Evolutionary conservation across 2,113 vertebrate genomes (phyloP).

Genomic region (Petroica traversi): DNA sequence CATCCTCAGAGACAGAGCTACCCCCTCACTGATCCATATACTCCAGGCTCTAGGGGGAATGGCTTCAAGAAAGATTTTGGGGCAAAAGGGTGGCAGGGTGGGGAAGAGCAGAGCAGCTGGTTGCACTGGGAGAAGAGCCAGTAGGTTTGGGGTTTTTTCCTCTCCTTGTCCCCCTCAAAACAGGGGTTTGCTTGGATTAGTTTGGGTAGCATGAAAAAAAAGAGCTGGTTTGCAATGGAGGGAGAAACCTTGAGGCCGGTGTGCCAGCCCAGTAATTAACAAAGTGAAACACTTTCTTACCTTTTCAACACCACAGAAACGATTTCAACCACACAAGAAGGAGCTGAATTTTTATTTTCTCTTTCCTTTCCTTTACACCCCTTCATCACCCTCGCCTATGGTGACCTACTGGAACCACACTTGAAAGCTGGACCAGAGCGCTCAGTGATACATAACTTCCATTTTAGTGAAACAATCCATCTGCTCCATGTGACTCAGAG

Average conservation of each 20-base stretch:
- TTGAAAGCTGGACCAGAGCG: background rate
- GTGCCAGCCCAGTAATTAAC: background rate
- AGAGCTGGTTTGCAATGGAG: background rate
- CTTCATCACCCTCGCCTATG: background rate
- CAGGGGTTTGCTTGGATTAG: background rate
- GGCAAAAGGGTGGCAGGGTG: background rate
- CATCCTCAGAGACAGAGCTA: background rate
- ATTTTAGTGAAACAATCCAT: constrained; percentile 75
- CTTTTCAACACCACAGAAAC: background rate
- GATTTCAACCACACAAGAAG: background rate
- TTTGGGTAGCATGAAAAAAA: background rate
- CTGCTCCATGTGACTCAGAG: constrained; percentile 73
- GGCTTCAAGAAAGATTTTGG: background rate
- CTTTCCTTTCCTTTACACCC: background rate
- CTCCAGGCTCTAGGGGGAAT: accelerated
- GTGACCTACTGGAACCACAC: background rate
- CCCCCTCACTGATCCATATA: background rate
- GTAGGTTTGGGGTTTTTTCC: background rate
- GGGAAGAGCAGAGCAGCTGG: background rate
- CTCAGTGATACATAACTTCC: constrained; percentile 67
- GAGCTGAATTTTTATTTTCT: background rate
- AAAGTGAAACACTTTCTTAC: background rate
- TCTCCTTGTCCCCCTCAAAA: background rate
- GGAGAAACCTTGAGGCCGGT: background rate
- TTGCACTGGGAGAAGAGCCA: background rate